Percentiles rank a stretch among this genome's conserved stretches.
Evolutionary conservation across 1,140 invertebrate genomes (phyloP).

Genomic region (Ladona fulva): DNA sequence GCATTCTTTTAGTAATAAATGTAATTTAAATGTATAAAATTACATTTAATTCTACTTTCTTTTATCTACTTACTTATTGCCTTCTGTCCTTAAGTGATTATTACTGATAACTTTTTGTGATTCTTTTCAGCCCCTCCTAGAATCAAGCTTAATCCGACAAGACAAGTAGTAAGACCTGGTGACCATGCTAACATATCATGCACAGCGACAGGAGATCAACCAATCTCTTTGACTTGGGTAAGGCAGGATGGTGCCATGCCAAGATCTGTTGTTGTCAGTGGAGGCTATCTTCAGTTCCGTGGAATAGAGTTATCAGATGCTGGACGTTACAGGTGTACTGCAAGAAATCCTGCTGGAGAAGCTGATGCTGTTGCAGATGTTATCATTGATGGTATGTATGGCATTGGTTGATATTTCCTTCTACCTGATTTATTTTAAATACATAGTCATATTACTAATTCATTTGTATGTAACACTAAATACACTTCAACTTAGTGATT

Average conservation of each 20-base stretch:
- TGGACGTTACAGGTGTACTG: constrained; percentile 75
- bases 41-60: too few species aligned
- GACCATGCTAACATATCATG: constrained; percentile 68
- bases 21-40: too few species aligned
- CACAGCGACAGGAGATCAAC: constrained; percentile 62
- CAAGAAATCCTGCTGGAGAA: constrained; percentile 57
- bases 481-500: too few species aligned
- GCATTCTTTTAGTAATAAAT: too few species aligned
- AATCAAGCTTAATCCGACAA: constrained; percentile 59
- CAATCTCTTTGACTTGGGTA: constrained; percentile 68
- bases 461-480: too few species aligned
- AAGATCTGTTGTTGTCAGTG: constrained; percentile 38
- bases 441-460: too few species aligned
- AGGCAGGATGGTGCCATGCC: constrained; percentile 55
- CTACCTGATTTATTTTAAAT: not conserved
- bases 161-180: constrained; percentile 65
- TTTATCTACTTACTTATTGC: too few species aligned
- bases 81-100: not conserved
- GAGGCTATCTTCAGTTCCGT: constrained; percentile 53
- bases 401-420: not conserved
- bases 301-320: constrained; percentile 71
- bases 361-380: constrained; percentile 71
- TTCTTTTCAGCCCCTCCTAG: constrained; percentile 44
- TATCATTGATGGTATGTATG: constrained; percentile 57
- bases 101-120: too few species aligned